phyloP scores from a whole-genome alignment of 2,797 vertebrate genomes.

The Acrossocheilus wenchowensis region DNA sequence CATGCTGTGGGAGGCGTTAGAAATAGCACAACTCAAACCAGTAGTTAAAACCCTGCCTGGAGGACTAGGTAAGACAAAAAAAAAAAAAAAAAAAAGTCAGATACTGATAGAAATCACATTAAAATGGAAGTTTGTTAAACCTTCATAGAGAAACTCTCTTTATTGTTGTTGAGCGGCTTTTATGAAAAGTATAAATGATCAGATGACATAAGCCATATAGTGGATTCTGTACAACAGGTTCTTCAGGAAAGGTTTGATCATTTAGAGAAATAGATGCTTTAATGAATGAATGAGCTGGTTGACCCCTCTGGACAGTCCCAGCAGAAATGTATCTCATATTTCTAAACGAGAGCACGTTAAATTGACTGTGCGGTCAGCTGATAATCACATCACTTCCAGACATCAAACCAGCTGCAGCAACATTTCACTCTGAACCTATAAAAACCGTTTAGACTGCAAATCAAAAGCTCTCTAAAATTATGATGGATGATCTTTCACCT shows the following conservation, averaged over 20 bases:
- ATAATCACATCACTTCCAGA: conserved; percentile 18
- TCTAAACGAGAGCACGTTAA: neutral
- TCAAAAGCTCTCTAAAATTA: neutral
- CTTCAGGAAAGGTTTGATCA: neutral
- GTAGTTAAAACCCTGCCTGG: conserved; percentile 94
- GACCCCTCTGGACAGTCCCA: neutral
- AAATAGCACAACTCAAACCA: conserved; percentile 96
- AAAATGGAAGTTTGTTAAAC: neutral
- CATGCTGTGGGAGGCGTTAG: conserved; percentile 96
- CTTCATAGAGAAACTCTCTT: neutral
- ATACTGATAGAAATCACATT: neutral
- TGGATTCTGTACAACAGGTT: neutral
- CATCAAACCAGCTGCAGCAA: neutral
- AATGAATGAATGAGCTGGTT: neutral
- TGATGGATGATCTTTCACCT: neutral
- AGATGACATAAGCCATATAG: neutral
- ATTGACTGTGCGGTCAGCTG: neutral
- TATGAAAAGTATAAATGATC: neutral
- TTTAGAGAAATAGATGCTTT: neutral
- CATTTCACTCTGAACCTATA: neutral
- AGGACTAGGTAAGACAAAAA: conserved; percentile 89
- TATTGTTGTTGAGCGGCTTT: neutral
- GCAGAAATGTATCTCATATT: conserved; percentile 25
- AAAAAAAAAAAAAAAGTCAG: neutral
- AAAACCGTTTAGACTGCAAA: neutral